These are phyloP conservation scores for Netelia fuscicornis DNA, from an alignment of 2,888 invertebrate genomes.

Conservation along the genomic window DNA sequence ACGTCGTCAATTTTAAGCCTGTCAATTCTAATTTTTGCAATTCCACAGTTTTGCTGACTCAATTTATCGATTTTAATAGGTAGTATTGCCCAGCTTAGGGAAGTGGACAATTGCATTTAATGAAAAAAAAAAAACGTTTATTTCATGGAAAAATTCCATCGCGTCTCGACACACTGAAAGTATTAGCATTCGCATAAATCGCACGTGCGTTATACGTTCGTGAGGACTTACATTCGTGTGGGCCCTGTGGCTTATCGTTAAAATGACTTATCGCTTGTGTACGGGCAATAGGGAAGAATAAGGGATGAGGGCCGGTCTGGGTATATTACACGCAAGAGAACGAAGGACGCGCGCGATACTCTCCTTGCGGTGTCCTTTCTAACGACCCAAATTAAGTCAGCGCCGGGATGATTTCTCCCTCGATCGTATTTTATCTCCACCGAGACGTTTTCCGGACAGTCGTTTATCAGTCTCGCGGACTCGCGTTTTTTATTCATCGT, in stretches of 20 bases:
- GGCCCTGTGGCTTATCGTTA: slow-evolving; percentile 78
- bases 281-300: slow-evolving; percentile 31
- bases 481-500: slow-evolving; percentile 38
- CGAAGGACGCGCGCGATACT: slow-evolving; percentile 34
- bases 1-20: not conserved
- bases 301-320: not conserved
- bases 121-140: not conserved
- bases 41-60: not conserved
- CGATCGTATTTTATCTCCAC: slow-evolving; percentile 79
- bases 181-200: slow-evolving; percentile 69
- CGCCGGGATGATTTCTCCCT: slow-evolving; percentile 69
- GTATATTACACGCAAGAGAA: slow-evolving; percentile 42
- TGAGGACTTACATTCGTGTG: slow-evolving; percentile 66
- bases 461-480: slow-evolving; percentile 65
- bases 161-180: slow-evolving; percentile 37
- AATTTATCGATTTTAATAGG: not conserved
- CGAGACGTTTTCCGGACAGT: slow-evolving; percentile 64
- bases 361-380: slow-evolving; percentile 72
- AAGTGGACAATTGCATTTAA: too few species aligned
- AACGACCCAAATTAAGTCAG: slow-evolving; percentile 79
- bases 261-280: slow-evolving; percentile 81
- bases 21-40: not conserved
- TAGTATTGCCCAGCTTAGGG: not conserved
- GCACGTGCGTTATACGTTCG: slow-evolving; percentile 57
- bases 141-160: slow-evolving; percentile 23